A percentile compares a stretch with the other conserved stretches of the same genome.
These are phyloP conservation scores for Caranx ignobilis DNA, from an alignment of 2,113 vertebrate species.

Conservation along the genomic window DNA sequence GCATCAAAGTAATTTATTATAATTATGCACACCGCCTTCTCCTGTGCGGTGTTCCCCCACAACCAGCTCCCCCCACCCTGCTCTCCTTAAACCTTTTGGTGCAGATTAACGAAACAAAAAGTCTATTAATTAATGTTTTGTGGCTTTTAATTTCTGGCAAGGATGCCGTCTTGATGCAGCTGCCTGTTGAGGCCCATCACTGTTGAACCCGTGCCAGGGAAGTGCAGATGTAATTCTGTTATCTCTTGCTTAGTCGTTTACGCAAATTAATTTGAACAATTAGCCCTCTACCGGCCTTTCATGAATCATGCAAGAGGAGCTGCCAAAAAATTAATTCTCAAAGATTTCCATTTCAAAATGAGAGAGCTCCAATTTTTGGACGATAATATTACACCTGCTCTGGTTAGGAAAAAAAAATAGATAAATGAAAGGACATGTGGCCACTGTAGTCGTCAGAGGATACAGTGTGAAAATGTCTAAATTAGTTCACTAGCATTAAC, in stretches of 20 bases:
- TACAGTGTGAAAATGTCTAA: neutral
- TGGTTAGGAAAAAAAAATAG: neutral
- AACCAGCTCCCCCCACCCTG: constrained; percentile 81
- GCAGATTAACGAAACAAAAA: constrained; percentile 96
- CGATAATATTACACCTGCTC: constrained; percentile 60
- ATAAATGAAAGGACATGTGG: neutral
- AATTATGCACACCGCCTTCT: constrained; percentile 84
- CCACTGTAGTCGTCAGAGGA: neutral
- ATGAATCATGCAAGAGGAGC: constrained; percentile 94
- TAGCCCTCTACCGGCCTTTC: constrained; percentile 96
- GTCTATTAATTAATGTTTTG: constrained; percentile 97
- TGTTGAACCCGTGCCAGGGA: constrained; percentile 96
- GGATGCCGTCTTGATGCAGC: constrained; percentile 94
- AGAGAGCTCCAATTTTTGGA: constrained; percentile 20
- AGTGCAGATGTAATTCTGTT: constrained; percentile 99
- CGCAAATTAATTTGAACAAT: constrained; percentile 99
- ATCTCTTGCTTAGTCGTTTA: constrained; percentile 99
- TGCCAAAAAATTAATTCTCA: constrained; percentile 84
- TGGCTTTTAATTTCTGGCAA: constrained; percentile 96
- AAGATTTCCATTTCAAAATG: constrained; percentile 63
- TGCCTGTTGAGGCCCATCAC: constrained; percentile 90
- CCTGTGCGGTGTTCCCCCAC: constrained; percentile 33
- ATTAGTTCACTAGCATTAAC: neutral
- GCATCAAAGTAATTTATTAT: constrained; percentile 93
- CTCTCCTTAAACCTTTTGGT: constrained; percentile 85